A percentile compares a stretch with the other conserved stretches of the same genome.
phyloP scores from a whole-genome alignment of 2,113 vertebrate species.

The Pandion haliaetus region DNA sequence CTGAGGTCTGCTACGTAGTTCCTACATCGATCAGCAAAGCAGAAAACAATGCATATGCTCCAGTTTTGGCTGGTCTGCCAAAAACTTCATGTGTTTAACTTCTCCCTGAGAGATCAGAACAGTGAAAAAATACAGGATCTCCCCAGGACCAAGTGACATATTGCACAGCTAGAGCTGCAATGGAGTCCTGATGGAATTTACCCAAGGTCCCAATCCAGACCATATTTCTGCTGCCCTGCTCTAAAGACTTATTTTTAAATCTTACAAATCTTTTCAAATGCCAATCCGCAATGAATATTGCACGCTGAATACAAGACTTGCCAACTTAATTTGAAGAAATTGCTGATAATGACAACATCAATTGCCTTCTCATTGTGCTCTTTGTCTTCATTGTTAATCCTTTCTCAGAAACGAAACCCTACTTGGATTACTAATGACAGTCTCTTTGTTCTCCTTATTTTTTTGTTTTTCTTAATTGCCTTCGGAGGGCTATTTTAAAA shows the following conservation, averaged over 20 bases:
- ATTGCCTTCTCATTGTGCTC: conserved; percentile 52
- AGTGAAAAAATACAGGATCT: background rate
- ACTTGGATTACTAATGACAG: conserved; percentile 59
- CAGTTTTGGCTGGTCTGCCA: background rate
- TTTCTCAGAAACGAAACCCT: conserved; percentile 45
- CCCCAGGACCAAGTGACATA: background rate
- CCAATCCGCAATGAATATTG: background rate
- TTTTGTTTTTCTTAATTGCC: conserved; percentile 57
- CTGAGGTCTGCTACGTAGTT: background rate
- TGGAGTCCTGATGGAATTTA: background rate
- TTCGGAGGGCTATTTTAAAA: conserved; percentile 23
- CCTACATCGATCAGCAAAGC: background rate
- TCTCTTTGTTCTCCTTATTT: conserved; percentile 44
- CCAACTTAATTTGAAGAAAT: conserved; percentile 60
- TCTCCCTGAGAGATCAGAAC: background rate
- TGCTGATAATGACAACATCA: conserved; percentile 60
- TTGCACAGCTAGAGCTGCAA: background rate
- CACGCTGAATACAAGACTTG: background rate
- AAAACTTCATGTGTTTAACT: background rate
- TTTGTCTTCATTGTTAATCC: conserved; percentile 64
- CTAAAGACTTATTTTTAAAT: conserved; percentile 18
- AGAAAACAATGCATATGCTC: background rate
- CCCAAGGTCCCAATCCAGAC: background rate
- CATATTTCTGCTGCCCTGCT: background rate
- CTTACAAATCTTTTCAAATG: conserved; percentile 34